Percentiles rank a stretch among this genome's conserved stretches.
Evolutionary conservation across 2,113 vertebrate genomes (phyloP).

Genomic region (Propithecus coquereli): DNA sequence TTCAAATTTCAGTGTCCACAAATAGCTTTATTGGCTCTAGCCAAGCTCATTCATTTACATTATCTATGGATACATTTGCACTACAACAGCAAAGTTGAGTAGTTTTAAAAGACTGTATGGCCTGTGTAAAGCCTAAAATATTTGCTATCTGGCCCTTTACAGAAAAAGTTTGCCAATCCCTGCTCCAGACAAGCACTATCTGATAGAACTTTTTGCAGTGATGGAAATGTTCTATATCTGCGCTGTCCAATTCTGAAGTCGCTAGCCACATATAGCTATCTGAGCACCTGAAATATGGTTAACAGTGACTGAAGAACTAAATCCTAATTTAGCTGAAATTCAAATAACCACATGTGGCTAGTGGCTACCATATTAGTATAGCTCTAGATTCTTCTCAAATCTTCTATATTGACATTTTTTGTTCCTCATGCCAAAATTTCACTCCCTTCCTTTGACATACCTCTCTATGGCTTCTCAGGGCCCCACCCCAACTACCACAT

Average conservation of each 20-base stretch:
- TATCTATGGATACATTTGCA: constrained; percentile 17
- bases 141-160: constrained; percentile 15
- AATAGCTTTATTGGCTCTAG: not conserved
- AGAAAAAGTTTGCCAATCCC: not conserved
- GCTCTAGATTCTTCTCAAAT: not conserved
- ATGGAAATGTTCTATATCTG: not conserved
- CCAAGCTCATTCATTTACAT: not conserved
- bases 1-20: constrained; percentile 21
- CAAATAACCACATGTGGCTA: constrained; percentile 5
- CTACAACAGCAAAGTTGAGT: not conserved
- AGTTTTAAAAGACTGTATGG: not conserved
- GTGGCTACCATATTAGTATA: not conserved
- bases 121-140: constrained; percentile 23
- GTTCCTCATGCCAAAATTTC: not conserved
- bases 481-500: too few relatives aligned
- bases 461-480: not conserved
- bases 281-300: constrained; percentile 16
- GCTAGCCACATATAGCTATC: not conserved
- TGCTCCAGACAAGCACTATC: not conserved
- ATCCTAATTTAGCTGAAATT: constrained; percentile 15
- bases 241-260: constrained; percentile 16
- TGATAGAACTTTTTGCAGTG: not conserved
- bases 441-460: not conserved
- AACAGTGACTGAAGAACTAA: constrained; percentile 23
- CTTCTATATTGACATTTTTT: not conserved